These are phyloP conservation scores for Geococcyx californianus DNA, from an alignment of 2,113 vertebrate species.

Conservation along the genomic window DNA sequence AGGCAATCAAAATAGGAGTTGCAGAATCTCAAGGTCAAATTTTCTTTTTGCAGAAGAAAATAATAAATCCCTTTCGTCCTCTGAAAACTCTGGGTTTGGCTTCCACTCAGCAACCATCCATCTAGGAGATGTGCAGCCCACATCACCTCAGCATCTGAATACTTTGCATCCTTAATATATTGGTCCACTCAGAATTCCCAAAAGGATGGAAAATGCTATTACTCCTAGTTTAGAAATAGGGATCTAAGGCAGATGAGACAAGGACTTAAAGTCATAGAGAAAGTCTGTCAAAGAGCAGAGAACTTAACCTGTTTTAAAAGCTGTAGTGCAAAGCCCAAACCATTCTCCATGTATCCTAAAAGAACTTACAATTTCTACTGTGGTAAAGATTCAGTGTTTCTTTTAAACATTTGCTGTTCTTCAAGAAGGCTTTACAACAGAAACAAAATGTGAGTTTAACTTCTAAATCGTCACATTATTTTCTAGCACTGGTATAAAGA, in stretches of 20 bases:
- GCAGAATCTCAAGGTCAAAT: slow-evolving; percentile 1
- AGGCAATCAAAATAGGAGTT: neutral
- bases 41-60: neutral
- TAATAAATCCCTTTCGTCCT: neutral
- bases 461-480: neutral
- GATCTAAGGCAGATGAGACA: neutral
- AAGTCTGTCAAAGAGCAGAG: neutral
- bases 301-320: neutral
- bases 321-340: neutral
- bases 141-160: neutral
- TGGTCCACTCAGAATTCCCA: neutral
- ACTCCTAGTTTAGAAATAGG: neutral
- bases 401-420: neutral
- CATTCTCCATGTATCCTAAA: neutral
- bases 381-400: neutral
- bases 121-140: neutral
- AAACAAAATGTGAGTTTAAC: neutral
- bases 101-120: neutral
- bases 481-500: neutral
- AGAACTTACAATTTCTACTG: neutral
- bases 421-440: neutral
- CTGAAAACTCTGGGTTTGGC: neutral
- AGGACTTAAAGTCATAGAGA: neutral
- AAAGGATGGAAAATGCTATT: neutral
- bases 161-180: neutral